A percentile compares a stretch with the other conserved stretches of the same genome.
Evolutionary conservation across 1,140 invertebrate genomes (phyloP).

Genomic region (Dryas iulia): DNA sequence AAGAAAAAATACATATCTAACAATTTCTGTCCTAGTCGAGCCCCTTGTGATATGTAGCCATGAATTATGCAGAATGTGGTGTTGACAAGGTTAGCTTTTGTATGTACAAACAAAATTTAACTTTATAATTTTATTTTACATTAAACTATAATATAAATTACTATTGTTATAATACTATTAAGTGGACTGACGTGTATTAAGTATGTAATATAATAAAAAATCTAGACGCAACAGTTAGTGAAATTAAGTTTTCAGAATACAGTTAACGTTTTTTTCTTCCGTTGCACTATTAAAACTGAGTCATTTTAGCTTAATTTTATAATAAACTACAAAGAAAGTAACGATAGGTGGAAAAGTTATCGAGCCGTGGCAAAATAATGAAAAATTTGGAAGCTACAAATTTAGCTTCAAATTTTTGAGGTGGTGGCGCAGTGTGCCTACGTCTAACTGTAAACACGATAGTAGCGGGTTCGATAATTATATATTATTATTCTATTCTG

Average conservation of each 20-base stretch:
- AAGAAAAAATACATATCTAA: neutral
- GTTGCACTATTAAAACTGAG: neutral
- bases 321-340: neutral
- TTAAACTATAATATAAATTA: too few relatives aligned
- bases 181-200: too few relatives aligned
- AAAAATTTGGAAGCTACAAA: neutral
- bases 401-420: too few relatives aligned
- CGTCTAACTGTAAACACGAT: too few relatives aligned
- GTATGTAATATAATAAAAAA: neutral
- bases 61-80: neutral
- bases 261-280: neutral
- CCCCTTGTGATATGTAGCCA: neutral
- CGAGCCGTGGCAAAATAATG: neutral
- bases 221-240: neutral
- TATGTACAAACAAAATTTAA: neutral
- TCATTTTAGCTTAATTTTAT: slow-evolving; percentile 3
- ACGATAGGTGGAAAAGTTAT: neutral
- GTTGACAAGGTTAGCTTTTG: neutral
- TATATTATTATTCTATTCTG: too few relatives aligned
- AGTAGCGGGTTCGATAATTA: too few relatives aligned
- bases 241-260: neutral
- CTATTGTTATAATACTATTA: too few relatives aligned
- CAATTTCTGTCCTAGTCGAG: neutral
- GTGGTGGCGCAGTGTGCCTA: too few relatives aligned
- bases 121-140: neutral